phyloP scores from a whole-genome alignment of 2,797 vertebrate genomes.

The Gymnodraco acuticeps region DNA sequence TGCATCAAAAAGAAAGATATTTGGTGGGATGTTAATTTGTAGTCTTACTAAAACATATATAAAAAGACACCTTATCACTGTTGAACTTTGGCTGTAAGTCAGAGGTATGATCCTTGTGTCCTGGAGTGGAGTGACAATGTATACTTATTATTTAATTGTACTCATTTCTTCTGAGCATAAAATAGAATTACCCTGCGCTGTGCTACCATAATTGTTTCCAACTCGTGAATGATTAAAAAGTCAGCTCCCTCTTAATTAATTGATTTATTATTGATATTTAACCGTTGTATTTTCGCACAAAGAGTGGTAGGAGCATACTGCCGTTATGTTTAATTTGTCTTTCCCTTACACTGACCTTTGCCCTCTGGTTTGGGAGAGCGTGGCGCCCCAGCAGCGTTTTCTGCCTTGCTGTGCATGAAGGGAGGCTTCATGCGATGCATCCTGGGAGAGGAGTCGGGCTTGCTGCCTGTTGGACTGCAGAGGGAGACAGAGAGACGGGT shows the following conservation, averaged over 20 bases:
- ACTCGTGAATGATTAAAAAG: not conserved
- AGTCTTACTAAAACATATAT: too few species aligned
- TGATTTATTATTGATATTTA: slow-evolving; percentile 1
- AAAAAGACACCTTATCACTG: not conserved
- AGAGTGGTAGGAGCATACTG: not conserved
- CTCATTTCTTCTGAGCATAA: not conserved
- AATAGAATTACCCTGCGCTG: not conserved
- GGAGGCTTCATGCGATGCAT: slow-evolving; percentile 90
- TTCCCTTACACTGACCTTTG: slow-evolving; percentile 78
- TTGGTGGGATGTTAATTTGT: too few species aligned
- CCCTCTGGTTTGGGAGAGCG: slow-evolving; percentile 91
- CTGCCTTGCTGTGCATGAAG: slow-evolving; percentile 87
- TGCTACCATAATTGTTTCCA: not conserved
- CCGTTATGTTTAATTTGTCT: not conserved
- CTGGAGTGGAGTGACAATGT: too few species aligned
- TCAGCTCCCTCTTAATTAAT: not conserved
- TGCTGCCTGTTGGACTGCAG: slow-evolving; percentile 89
- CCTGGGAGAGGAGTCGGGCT: slow-evolving; percentile 95
- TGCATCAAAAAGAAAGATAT: not conserved
- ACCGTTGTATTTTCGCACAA: not conserved
- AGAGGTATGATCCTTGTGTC: too few species aligned
- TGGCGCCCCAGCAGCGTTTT: slow-evolving; percentile 79
- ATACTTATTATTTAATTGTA: not conserved
- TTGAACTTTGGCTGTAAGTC: not conserved
- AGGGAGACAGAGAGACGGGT: slow-evolving; percentile 55